Conservation (phyloP, 2,797 vertebrate genomes). For the Picus viridis region DNA sequence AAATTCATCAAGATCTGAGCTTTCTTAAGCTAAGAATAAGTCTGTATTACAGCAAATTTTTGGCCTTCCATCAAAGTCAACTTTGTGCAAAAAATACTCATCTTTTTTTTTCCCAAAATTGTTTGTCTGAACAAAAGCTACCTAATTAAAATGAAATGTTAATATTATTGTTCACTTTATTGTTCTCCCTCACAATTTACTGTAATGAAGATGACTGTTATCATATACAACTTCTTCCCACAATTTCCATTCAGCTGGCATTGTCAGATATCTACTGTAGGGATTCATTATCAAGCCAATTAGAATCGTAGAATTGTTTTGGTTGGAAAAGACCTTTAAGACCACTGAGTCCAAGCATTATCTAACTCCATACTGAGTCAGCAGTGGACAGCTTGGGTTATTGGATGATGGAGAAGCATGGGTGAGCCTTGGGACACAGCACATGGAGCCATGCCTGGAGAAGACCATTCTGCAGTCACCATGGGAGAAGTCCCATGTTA, state of each 20-base stretch:
- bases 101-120: not conserved
- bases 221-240: not conserved
- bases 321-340: too few species aligned
- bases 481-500: too few species aligned
- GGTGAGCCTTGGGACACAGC: too few species aligned
- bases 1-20: not conserved
- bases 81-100: not conserved
- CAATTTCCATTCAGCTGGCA: not conserved
- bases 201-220: not conserved
- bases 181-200: not conserved
- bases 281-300: not conserved
- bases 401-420: too few species aligned
- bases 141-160: not conserved
- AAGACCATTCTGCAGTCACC: too few species aligned
- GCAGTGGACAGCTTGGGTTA: too few species aligned
- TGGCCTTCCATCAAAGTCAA: not conserved
- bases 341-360: too few species aligned
- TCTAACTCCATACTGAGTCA: too few species aligned
- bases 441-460: too few species aligned
- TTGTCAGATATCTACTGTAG: not conserved
- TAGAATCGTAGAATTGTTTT: too few species aligned
- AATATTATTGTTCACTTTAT: not conserved
- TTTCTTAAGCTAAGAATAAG: not conserved
- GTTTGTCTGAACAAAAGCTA: not conserved
- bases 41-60: not conserved